phyloP scores from a whole-genome alignment of 2,888 invertebrate genomes.

The Rhyacophila evoluta region DNA sequence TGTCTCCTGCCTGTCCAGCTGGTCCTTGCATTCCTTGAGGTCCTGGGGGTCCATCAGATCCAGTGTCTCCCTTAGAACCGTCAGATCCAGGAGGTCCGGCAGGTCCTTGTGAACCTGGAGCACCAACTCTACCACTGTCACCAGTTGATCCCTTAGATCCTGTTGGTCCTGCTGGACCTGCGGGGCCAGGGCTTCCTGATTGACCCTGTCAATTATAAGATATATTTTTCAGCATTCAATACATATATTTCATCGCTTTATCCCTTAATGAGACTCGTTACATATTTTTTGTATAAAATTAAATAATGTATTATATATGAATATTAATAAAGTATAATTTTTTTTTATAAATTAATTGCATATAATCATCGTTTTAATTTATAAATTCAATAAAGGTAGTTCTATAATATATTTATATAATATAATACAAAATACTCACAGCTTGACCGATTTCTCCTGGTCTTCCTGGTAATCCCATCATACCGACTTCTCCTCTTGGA shows the following conservation, averaged over 20 bases:
- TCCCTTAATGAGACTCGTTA: no score
- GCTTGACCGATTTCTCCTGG: constrained; percentile 80
- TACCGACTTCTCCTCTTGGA: constrained; percentile 79
- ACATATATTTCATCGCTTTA: no score
- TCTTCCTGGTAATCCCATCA: constrained; percentile 81
- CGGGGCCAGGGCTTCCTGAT: constrained; percentile 76
- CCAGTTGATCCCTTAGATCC: constrained; percentile 80
- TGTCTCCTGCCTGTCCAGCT: constrained; percentile 77
- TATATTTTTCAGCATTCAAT: no score
- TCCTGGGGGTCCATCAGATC: constrained; percentile 78
- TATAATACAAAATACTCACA: constrained; percentile 66
- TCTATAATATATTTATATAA: no score
- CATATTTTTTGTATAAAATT: no score
- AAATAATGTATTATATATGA: no score
- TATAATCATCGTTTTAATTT: no score
- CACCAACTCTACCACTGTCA: constrained; percentile 77
- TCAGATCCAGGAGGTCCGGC: constrained; percentile 80
- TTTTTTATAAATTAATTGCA: no score
- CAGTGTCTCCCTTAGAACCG: constrained; percentile 81
- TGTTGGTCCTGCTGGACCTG: constrained; percentile 76
- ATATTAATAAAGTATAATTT: no score
- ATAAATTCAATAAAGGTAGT: no score
- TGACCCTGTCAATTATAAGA: constrained; percentile 72
- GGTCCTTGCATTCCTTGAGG: constrained; percentile 78
- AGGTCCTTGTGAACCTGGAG: constrained; percentile 76